Base-by-base conservation (phyloP, 2,113 vertebrate genomes). In the Perccottus glenii region DNA sequence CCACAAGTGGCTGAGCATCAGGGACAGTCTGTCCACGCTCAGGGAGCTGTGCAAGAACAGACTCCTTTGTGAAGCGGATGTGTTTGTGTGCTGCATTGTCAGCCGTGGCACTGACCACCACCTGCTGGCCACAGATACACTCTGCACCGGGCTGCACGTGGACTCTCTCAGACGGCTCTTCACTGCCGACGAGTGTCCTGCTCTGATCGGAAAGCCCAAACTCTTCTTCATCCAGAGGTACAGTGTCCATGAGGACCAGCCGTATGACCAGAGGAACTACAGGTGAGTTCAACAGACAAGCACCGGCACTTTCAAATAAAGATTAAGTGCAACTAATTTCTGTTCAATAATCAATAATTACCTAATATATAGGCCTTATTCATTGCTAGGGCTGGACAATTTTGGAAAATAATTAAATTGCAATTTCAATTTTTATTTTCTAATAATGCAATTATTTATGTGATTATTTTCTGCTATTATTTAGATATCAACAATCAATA, bases 201-300 rank as follows among this genome's bases (percentile, higher is more conserved):
- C 60, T 38, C 90, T 98, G 75, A 56, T 80, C 0, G 95, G 95
- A 56, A 98, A 99, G 76, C 97, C 97, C 0, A 98, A 98, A 59
- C 91, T 98, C 48, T 98, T 99, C 86, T 98, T 99, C 68, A 92
- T 98, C 85, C 96, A 98, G 88, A 94, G 79, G 67, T 99, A 98
- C 33, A 48, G 86, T 9, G 70, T 85, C 6, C 49, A 80, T 3
- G 59, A 65, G 55, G 51, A 65, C 48, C 1, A 69, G 35, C 8
- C 48, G 4, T 6, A 0, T 6, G 12, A 8, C 9, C 11, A 33
- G 52, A 47, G 36, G 45, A 33, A 1, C 9, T 5, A 55, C 52
- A 55, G 35, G 52, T 55, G 35, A 14, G 52, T 38, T 6, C 3
- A n/a, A 14, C 33, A 38, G 19, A 27, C 19, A 27, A 27, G 19